Conservation (phyloP, 2,113 vertebrate species). For the mouse (Mus musculus) region DNA sequence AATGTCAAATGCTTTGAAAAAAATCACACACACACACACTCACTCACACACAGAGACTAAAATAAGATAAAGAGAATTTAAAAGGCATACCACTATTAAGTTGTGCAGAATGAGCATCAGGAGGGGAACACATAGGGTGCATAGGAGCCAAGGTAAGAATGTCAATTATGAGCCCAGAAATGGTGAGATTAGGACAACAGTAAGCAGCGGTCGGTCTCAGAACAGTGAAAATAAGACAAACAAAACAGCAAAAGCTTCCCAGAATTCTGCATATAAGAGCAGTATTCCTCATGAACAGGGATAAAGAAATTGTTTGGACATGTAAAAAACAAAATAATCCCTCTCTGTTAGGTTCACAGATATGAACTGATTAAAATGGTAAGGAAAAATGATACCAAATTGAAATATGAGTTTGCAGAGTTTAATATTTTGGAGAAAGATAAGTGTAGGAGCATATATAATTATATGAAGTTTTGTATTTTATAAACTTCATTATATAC, state of each 20-base stretch:
- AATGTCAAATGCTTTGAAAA: neutral
- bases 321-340: neutral
- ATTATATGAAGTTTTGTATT: neutral
- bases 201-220: neutral
- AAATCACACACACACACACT: neutral
- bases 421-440: neutral
- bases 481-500: neutral
- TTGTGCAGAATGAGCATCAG: neutral
- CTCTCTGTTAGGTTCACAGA: neutral
- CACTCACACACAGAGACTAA: neutral
- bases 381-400: neutral
- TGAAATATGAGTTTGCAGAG: neutral
- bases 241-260: neutral
- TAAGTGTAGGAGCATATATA: too few species aligned
- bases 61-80: neutral
- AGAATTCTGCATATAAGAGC: neutral
- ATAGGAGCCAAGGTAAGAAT: neutral
- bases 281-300: neutral
- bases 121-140: neutral
- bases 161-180: neutral
- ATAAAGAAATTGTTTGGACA: neutral
- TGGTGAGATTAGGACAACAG: neutral
- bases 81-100: neutral
- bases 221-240: neutral
- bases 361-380: neutral